Base-by-base conservation (phyloP, 2,888 invertebrate genomes). In the Leptodirus hochenwartii region DNA sequence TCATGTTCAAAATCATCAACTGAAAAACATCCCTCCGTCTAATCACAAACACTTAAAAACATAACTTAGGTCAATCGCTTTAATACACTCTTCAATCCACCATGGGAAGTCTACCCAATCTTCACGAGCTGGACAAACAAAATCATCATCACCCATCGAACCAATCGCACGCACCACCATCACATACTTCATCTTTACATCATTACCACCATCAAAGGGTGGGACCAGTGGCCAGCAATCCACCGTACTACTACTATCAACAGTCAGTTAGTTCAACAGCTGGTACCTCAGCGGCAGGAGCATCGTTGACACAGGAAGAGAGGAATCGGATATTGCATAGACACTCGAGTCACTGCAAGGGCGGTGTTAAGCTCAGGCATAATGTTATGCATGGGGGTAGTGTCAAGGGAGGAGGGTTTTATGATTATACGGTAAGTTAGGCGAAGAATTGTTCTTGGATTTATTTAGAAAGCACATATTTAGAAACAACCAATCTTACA, bases 101-200 rank as follows among this genome's bases (percentile, higher is more conserved):
- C n/a, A 72, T 72, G 72, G 71, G 72, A 30, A 71, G 71, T 43
- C 47, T 72, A 43, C 72, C 72, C 38, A 71, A 72, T 52, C 50
- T 72, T 34, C 69, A 69, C 46, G 69, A 70, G 44, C 54, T 72
- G 45, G 62, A 64, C 16, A 49, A 43, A 37, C 47, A 44, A 22
- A 32, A 33, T 9, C 32, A 15, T n/a, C n/a, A n/a, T n/a, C n/a
- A n/a, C n/a, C n/a, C n/a, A n/a, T n/a, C n/a, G n/a, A n/a, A n/a
- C n/a, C 17, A 17, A 27, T 14, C 17, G 14, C 22, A 30, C 27
- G 15, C 24, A 29, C 12, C 25, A 17, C 17, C 16, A n/a, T 11
- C 4, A 4, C 27, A 27, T 10, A n/a, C 6, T n/a, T 8, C 6
- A 8, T n/a, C 25, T 26, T 9, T 17, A 26, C 20, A 20, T 20